Evolutionary conservation across 2,113 vertebrate species (phyloP), one percentile per base, ranked within the genome.

Genomic region (Xenopus borealis): DNA sequence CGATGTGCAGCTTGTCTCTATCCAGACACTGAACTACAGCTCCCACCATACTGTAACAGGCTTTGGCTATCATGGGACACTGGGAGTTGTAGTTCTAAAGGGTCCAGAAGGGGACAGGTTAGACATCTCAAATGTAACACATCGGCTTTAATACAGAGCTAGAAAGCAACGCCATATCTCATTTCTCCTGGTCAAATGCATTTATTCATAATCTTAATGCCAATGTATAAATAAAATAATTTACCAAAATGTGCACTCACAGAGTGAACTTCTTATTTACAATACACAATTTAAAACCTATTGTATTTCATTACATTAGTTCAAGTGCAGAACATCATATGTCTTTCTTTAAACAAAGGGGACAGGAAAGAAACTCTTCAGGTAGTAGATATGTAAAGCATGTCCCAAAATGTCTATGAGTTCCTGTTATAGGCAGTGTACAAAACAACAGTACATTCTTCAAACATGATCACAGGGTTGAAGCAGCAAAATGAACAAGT

Each of bases 181-280:
- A 88, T 82, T 92, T 92, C 91, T 94, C 89, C 91, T 91, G 91
- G 91, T 95, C 91, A 94, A 94, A 96, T 95, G 94, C 92, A 94
- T 88, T 88, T 89, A 85, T 87, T 85, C 88, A 30, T 78, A 85
- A 89, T 90, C 92, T 92, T 92, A 97, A 95, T 93, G 93, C 94
- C 93, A 95, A 96, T 94, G 88, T 91, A 96, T 98, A 98, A 99
- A 99, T 98, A 99, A 98, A 94, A 98, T 96, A 96, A 96, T 93
- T 96, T 96, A 98, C 96, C 95, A 99, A 96, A 93, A 97, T 96
- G 96, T 95, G 94, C 97, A 99, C 97, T 99, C 97, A 99, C 96
- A 98, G 97, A 99, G 97, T 99, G 97, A 99, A 98, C 95, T 97
- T 94, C 16, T 94, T 98, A 96, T 98, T 91, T 99, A 98, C 97